Evolutionary conservation across 2,888 invertebrate genomes (phyloP), one percentile per base, ranked within the genome.

Genomic region (Campoplex capitator): DNA sequence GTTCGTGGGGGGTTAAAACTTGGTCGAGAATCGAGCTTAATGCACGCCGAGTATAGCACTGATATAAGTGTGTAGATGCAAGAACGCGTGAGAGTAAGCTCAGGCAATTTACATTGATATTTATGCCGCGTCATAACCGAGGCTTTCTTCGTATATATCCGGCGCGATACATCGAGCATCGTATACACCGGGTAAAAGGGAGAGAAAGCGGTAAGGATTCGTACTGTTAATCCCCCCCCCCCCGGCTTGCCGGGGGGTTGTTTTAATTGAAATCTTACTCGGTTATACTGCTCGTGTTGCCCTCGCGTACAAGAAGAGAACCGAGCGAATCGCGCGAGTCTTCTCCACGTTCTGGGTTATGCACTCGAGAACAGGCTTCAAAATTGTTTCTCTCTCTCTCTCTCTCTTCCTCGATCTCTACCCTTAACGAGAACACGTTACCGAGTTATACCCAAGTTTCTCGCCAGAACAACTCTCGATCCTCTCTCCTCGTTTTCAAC

Each of bases 121-220:
- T 94, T 94, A 94, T 94, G 94, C 94, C 92, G 92, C 91, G 94
- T 94, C 94, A 94, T 94, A 94, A 94, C 94, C 93, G 92, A 88
- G 92, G 91, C 90, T 92, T 88, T 91, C 91, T 92, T 90, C 89
- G 87, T 75, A 79, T 79, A 84, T 84, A 89, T 88, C 83, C 86
- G 87, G 84, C 77, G 71, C 87, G 88, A 86, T 84, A 88, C 88
- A 87, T 82, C 45, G 82, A 75, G 82, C 75, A 75, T 75, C 75
- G 35, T 62, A 75, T 45, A 68, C 58, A 68, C 28, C 32, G 54
- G 56, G 51, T 77, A 62, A 87, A 68, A 77, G 83, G 86, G 88
- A 86, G 88, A 86, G 86, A 70, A 89, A 89, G 80, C 89, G 89
- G 75, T 79, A 85, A 92, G 94, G 93, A 94, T 94, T 94, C 93